Evolutionary conservation across 2,888 invertebrate genomes (phyloP), one percentile per base, ranked within the genome.

Genomic region (Andrena trimmerana): DNA sequence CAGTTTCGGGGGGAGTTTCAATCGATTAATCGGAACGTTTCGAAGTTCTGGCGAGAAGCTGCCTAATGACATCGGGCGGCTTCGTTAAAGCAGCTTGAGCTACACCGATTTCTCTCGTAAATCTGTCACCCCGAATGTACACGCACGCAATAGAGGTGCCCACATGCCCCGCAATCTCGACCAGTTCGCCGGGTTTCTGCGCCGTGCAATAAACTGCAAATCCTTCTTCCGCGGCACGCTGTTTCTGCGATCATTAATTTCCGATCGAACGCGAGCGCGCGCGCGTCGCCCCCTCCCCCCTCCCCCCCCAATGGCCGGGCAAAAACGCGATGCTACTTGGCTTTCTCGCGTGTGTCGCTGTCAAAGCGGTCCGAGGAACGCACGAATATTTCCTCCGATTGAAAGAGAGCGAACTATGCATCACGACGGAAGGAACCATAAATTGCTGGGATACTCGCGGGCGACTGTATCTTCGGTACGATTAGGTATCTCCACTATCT

Each of bases 21-120:
- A 83, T 83, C 83, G 80, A 88, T 84, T 86, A 69, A 63, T 67
- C 68, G 71, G 66, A 77, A 83, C 66, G 76, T 63, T 50, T 63
- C 69, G 75, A 78, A 69, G 79, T 74, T 80, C 62, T 20, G 52
- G 73, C 78, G 74, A 76, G 88, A 82, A 85, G 75, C 78, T 81
- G 80, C 73, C 83, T 84, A 90, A 87, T 81, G 85, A 88, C 83
- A 85, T 83, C 81, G 75, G 70, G 78, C 86, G 82, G 81, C 83
- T 88, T 90, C 88, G 89, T 88, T 90, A 89, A 88, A 89, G 83
- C 84, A 74, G 84, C 78, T 84, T 75, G 73, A 82, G 85, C 81
- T 84, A 73, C 82, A 81, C 81, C 90, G 90, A 90, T 90, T 90
- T 89, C 89, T 85, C 91, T 90, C 89, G 88, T 90, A 90, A 91